These are phyloP conservation scores for Ryuthela nishihirai DNA, from an alignment of 2,888 invertebrate species.

Conservation along the genomic window DNA sequence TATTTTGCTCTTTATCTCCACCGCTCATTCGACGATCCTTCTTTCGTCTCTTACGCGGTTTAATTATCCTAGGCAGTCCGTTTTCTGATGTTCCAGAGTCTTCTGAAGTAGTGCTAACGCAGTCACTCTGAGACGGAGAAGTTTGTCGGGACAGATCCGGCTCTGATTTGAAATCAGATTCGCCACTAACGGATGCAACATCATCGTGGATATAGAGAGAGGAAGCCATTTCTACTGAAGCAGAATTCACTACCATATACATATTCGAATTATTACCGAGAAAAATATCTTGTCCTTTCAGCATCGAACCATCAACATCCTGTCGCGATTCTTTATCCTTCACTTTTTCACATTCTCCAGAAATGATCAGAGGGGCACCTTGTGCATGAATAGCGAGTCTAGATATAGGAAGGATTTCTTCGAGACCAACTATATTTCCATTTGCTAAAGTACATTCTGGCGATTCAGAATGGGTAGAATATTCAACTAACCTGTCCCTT, in stretches of 20 bases:
- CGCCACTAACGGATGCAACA: not conserved
- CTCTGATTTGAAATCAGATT: not conserved
- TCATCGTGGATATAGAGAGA: too few species aligned
- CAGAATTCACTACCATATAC: too few species aligned
- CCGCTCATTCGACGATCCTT: slow-evolving; percentile 59
- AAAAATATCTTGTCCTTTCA: too few species aligned
- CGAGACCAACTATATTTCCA: slow-evolving; percentile 45
- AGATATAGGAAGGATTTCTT: slow-evolving; percentile 58
- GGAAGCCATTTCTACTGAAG: too few species aligned
- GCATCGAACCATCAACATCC: too few species aligned
- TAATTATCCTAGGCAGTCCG: slow-evolving; percentile 64
- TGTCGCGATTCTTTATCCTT: too few species aligned
- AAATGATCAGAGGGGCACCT: slow-evolving; percentile 75
- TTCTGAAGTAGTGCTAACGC: slow-evolving; percentile 36
- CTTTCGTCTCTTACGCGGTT: slow-evolving; percentile 82
- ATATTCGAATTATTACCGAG: too few species aligned
- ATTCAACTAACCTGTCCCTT: slow-evolving; percentile 6
- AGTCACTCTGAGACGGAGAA: slow-evolving; percentile 32
- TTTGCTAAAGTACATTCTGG: slow-evolving; percentile 3
- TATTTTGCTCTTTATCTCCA: not conserved
- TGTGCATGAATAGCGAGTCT: slow-evolving; percentile 77
- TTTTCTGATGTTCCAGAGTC: slow-evolving; percentile 36
- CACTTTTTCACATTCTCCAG: slow-evolving; percentile 47
- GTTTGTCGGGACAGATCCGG: slow-evolving; percentile 58
- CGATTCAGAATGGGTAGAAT: too few species aligned